Evolutionary conservation across 2,888 invertebrate species (phyloP).

Genomic region (Tipula helvola): DNA sequence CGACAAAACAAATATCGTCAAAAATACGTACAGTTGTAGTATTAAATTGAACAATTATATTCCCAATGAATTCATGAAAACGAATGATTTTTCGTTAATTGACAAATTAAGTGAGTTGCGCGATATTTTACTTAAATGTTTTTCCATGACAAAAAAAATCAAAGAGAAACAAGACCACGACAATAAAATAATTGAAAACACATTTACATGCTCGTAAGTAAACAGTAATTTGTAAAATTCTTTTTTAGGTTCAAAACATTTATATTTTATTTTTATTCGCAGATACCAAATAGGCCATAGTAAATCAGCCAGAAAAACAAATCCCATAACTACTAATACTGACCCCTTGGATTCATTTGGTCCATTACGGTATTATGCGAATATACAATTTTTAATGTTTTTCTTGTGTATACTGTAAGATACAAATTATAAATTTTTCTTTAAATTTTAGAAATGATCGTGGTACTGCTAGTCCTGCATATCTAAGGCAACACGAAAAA

Average conservation of each 20-base stretch:
- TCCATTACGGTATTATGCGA: not conserved
- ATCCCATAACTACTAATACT: not conserved
- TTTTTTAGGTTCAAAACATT: not conserved
- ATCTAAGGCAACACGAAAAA: not conserved
- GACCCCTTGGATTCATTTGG: not conserved
- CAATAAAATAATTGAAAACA: not conserved
- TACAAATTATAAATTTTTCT: not conserved
- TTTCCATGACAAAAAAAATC: not conserved
- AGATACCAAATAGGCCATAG: not conserved
- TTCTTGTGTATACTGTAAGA: not conserved
- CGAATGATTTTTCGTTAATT: not conserved
- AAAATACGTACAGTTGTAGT: not conserved
- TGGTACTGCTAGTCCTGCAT: not conserved
- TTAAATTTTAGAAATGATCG: not conserved
- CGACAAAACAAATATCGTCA: not conserved
- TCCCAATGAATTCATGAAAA: not conserved
- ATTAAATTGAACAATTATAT: not conserved
- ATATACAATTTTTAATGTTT: not conserved
- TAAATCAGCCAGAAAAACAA: not conserved
- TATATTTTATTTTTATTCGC: not conserved
- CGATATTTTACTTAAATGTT: not conserved
- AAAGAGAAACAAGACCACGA: not conserved
- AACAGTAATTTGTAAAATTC: not conserved
- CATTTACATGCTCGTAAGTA: not conserved
- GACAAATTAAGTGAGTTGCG: not conserved